Base-by-base conservation (phyloP, 1,140 invertebrate genomes). In the Acromyrmex charruanus region DNA sequence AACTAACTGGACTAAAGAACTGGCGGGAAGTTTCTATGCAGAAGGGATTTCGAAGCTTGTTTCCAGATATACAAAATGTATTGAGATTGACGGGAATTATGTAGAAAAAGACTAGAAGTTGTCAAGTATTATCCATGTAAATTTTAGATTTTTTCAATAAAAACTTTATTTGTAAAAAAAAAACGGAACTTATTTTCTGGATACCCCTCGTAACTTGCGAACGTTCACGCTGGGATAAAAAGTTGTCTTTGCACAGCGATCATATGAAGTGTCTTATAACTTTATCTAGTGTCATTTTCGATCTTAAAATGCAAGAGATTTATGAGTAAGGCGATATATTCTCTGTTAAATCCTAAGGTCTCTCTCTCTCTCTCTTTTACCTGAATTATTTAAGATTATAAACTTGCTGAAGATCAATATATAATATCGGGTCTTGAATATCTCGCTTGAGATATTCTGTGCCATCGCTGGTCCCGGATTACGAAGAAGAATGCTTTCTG, bases 191-290 rank as follows among this genome's bases (percentile, higher is more conserved):
- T n/a, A n/a, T n/a, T n/a, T n/a, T n/a, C n/a, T n/a, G n/a, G n/a
- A n/a, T n/a, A n/a, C n/a, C n/a, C n/a, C n/a, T n/a, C n/a, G n/a
- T n/a, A 88, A 87, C 72, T 9, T 44, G 77, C 21, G n/a, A 61
- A 77, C 6, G 59, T 69, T 81, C 18, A 53, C 21, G 21, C 31
- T 35, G 28, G 16, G 31, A 7, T 58, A 82, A 82, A 82, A 72
- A 59, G 18, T 44, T 55, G 35, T 49, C 21, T n/a, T 9, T 58
- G 3, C 31, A 25, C 51, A 21, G 7, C 9, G 63, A 44, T 68
- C 63, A 4, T n/a, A 53, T n/a, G 2, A 39, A 66, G 61, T 12
- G n/a, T 31, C 75, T 28, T 44, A 16, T 1, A 14, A 28, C 39
- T 49, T 44, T 14, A 77, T 28, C 16, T 21, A 21, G 12, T 44